Percentiles rank a stretch among this genome's conserved stretches.
phyloP scores from a whole-genome alignment of 2,797 vertebrate genomes.

The Rhabdophis nuchalis region DNA sequence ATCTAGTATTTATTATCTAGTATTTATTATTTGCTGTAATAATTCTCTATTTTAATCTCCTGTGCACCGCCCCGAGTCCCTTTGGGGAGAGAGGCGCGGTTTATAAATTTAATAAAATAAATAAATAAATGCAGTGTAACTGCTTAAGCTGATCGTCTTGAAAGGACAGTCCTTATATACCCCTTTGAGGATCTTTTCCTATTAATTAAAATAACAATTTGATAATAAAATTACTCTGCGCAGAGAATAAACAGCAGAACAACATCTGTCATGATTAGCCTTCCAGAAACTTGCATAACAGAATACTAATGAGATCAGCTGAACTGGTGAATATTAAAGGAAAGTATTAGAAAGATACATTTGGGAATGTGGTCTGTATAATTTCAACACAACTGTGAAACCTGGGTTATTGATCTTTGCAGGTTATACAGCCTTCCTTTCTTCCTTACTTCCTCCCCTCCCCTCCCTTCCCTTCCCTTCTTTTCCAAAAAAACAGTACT shows the following conservation, averaged over 20 bases:
- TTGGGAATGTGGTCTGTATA: not conserved
- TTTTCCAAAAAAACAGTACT: not conserved
- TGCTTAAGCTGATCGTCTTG: not conserved
- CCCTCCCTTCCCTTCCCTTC: not conserved
- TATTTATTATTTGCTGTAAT: no score
- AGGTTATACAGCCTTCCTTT: not conserved
- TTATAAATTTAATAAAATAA: no score
- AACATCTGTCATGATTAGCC: constrained; percentile 63
- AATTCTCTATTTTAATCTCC: no score
- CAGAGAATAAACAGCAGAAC: constrained; percentile 60
- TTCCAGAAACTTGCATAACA: constrained; percentile 54
- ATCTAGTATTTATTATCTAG: no score
- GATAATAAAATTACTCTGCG: constrained; percentile 60
- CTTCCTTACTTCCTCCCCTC: not conserved
- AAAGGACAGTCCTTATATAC: not conserved
- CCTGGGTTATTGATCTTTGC: not conserved
- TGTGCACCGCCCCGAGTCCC: no score
- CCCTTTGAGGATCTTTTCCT: constrained; percentile 32
- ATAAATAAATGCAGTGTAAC: not conserved
- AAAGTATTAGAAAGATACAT: not conserved
- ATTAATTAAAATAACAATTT: constrained; percentile 63
- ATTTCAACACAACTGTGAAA: not conserved
- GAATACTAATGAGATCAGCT: constrained; percentile 52
- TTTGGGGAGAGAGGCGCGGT: no score
- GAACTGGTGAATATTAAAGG: constrained; percentile 40